Evolutionary conservation across 2,888 invertebrate genomes (phyloP).

Genomic region (Bugula neritina): DNA sequence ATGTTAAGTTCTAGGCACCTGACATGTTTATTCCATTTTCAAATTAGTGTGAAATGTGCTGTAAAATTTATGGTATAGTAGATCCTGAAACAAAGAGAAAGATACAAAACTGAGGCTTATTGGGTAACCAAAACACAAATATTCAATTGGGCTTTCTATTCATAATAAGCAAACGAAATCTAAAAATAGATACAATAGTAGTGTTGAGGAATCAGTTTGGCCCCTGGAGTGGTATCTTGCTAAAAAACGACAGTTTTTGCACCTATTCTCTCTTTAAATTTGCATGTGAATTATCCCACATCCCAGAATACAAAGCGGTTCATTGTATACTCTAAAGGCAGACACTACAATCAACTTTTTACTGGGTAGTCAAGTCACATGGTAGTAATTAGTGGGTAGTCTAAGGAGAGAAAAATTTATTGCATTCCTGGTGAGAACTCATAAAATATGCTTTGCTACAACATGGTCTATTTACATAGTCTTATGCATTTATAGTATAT

Average conservation of each 20-base stretch:
- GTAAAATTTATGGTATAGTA: background rate
- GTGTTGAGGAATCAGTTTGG: no score
- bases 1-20: background rate
- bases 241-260: background rate
- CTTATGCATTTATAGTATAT: no score
- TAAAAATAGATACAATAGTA: no score
- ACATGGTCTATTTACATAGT: no score
- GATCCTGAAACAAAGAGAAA: no score
- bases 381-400: constrained; percentile 16
- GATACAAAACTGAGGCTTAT: no score
- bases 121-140: no score
- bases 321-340: background rate
- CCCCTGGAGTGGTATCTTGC: background rate
- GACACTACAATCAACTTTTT: constrained; percentile 17
- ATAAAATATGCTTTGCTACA: no score
- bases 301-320: constrained; percentile 1
- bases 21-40: constrained; percentile 21
- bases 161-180: no score
- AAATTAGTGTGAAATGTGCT: constrained; percentile 13
- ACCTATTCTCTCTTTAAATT: background rate
- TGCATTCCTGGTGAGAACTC: background rate
- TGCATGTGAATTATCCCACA: constrained; percentile 25
- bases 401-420: background rate
- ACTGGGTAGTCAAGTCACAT: background rate
- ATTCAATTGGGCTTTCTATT: no score